Conservation (phyloP, 1,140 invertebrate species). For the Drosophila insularis region DNA sequence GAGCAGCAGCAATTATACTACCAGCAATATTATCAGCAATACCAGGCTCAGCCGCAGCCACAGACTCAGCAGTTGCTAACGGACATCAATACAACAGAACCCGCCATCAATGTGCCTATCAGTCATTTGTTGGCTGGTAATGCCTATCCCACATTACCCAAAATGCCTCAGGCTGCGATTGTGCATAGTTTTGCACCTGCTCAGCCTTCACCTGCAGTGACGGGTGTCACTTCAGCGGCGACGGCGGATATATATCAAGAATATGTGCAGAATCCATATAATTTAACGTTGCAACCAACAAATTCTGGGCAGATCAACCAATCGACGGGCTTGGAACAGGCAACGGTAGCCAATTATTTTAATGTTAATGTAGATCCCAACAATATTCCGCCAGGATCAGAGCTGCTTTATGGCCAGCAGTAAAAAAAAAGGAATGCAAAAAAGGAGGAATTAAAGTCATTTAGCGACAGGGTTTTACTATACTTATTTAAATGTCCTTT, state of each 20-base stretch:
- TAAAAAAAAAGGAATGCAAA: conserved; percentile 30
- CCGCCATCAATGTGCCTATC: conserved; percentile 61
- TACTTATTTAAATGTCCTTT: conserved; percentile 25
- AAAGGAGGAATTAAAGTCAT: conserved; percentile 20
- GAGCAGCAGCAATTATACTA: conserved; percentile 36
- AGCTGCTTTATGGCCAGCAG: conserved; percentile 84
- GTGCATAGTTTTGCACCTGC: conserved; percentile 75
- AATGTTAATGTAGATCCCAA: conserved; percentile 82
- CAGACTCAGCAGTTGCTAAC: background rate
- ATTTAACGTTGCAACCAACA: conserved; percentile 72
- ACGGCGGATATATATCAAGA: conserved; percentile 82
- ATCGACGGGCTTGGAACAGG: conserved; percentile 21
- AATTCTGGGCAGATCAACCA: conserved; percentile 1
- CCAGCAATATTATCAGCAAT: conserved; percentile 44
- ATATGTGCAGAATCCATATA: conserved; percentile 83
- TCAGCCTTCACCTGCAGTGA: conserved; percentile 37
- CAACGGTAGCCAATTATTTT: conserved; percentile 84
- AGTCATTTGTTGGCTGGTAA: conserved; percentile 67
- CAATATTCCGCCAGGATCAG: conserved; percentile 84
- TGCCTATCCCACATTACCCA: conserved; percentile 68
- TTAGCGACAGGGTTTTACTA: background rate
- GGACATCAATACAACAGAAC: conserved; percentile 13
- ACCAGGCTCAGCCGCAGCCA: conserved; percentile 34
- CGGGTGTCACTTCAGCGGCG: conserved; percentile 22
- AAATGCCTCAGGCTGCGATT: conserved; percentile 72